These are phyloP conservation scores for Escarpia spicata DNA, from an alignment of 2,888 invertebrate species.

Conservation along the genomic window DNA sequence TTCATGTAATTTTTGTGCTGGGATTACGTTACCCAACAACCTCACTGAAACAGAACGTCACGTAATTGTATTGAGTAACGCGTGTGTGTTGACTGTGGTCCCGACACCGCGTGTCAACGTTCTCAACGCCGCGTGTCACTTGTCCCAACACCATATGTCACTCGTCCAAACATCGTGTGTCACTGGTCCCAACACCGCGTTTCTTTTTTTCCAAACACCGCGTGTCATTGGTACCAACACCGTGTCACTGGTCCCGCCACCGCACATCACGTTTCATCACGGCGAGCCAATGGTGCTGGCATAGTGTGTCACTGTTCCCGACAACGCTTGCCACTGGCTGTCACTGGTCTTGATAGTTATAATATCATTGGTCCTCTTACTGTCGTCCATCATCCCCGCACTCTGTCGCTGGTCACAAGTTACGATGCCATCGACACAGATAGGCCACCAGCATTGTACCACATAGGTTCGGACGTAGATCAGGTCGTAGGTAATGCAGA, in stretches of 20 bases:
- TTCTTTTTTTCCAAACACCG: not conserved
- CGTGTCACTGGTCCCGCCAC: not conserved
- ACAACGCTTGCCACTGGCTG: too few relatives aligned
- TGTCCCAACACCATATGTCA: not conserved
- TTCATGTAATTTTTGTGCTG: too few relatives aligned
- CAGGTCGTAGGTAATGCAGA: not conserved
- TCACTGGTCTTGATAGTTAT: too few relatives aligned
- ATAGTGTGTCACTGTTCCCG: not conserved
- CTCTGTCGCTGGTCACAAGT: too few relatives aligned
- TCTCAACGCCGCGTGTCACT: not conserved
- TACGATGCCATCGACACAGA: too few relatives aligned
- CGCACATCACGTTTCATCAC: not conserved
- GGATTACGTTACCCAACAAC: too few relatives aligned
- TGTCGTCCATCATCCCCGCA: too few relatives aligned
- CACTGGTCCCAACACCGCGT: not conserved
- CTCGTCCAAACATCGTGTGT: not conserved
- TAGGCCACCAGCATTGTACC: not conserved
- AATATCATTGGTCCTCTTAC: too few relatives aligned
- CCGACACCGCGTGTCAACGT: not conserved
- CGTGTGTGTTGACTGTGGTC: not conserved
- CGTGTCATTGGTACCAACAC: not conserved
- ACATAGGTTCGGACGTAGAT: not conserved
- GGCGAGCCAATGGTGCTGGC: not conserved
- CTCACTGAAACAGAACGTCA: too few relatives aligned
- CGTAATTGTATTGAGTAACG: not conserved